Evolutionary conservation across 2,888 invertebrate genomes (phyloP).

Genomic region (Cepaea hortensis): DNA sequence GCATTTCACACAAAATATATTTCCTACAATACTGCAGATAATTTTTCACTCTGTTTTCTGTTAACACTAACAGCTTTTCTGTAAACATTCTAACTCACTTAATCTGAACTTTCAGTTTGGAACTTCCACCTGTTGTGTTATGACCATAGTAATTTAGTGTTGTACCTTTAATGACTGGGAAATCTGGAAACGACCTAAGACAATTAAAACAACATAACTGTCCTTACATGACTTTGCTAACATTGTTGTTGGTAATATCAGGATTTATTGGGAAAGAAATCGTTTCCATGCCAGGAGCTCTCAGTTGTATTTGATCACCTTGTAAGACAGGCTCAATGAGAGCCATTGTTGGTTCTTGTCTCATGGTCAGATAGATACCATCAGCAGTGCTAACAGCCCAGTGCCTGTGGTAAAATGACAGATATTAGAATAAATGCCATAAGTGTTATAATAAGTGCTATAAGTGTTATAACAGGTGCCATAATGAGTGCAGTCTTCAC

Average conservation of each 20-base stretch:
- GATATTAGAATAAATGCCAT: neutral
- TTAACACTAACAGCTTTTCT: too few relatives aligned
- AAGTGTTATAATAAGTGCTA: neutral
- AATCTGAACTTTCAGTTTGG: too few relatives aligned
- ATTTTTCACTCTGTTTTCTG: too few relatives aligned
- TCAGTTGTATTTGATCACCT: constrained; percentile 59
- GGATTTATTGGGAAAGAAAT: constrained; percentile 56
- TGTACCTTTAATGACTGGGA: too few relatives aligned
- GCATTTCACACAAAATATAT: too few relatives aligned
- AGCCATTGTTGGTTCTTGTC: constrained; percentile 62
- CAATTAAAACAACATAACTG: neutral
- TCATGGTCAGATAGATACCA: constrained; percentile 60
- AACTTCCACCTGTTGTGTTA: too few relatives aligned
- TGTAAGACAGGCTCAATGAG: constrained; percentile 58
- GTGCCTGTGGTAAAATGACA: constrained; percentile 53
- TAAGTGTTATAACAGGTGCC: neutral
- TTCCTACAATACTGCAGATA: too few relatives aligned
- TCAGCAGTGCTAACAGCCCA: constrained; percentile 60
- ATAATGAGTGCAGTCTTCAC: neutral
- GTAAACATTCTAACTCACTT: too few relatives aligned
- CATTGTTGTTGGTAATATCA: constrained; percentile 35
- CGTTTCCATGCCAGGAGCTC: constrained; percentile 62
- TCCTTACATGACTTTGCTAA: constrained; percentile 55
- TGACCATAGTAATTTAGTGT: too few relatives aligned
- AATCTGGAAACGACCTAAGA: too few relatives aligned